Percentiles rank a stretch among this genome's conserved stretches.
phyloP scores from a whole-genome alignment of 2,113 vertebrate genomes.

The Speoplatyrhinus poulsoni region DNA sequence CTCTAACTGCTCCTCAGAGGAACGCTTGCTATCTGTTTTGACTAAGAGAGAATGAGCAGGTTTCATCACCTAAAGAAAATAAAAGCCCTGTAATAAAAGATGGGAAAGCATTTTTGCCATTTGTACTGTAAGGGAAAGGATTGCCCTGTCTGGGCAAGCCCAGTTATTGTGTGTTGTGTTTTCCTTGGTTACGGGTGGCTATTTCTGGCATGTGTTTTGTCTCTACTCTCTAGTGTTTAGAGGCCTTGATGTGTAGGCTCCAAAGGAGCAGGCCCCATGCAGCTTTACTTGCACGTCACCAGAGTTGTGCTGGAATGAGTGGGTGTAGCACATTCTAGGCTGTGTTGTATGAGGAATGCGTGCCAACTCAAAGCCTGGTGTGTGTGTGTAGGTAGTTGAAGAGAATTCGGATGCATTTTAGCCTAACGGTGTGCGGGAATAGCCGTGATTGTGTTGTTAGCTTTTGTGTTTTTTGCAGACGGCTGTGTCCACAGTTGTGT shows the following conservation, averaged over 20 bases:
- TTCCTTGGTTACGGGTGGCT: conserved; percentile 49
- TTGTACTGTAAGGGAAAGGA: conserved; percentile 42
- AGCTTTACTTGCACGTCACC: conserved; percentile 48
- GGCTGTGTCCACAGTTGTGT: conserved; percentile 22
- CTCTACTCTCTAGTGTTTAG: conserved; percentile 45
- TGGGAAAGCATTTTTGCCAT: conserved; percentile 23
- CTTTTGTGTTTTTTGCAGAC: conserved; percentile 35
- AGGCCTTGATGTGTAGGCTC: conserved; percentile 54
- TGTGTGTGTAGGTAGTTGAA: conserved; percentile 50
- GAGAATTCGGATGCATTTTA: conserved; percentile 37
- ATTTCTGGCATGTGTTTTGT: conserved; percentile 49
- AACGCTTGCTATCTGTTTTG: conserved; percentile 66
- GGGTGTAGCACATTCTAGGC: conserved; percentile 52
- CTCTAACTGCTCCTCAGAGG: conserved; percentile 55
- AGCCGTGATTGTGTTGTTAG: conserved; percentile 50
- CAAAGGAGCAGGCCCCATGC: conserved; percentile 48
- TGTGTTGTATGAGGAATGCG: conserved; percentile 23
- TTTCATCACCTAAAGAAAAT: conserved; percentile 67
- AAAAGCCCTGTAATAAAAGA: conserved; percentile 54
- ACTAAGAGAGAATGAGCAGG: conserved; percentile 56
- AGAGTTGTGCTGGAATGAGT: conserved; percentile 49
- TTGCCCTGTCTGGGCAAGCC: conserved; percentile 53
- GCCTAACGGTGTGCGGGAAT: conserved; percentile 31
- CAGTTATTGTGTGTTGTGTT: conserved; percentile 58
- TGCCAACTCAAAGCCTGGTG: conserved; percentile 33